These are phyloP conservation scores for Drosophila chauvacae DNA, from an alignment of 1,140 invertebrate species.

Conservation along the genomic window DNA sequence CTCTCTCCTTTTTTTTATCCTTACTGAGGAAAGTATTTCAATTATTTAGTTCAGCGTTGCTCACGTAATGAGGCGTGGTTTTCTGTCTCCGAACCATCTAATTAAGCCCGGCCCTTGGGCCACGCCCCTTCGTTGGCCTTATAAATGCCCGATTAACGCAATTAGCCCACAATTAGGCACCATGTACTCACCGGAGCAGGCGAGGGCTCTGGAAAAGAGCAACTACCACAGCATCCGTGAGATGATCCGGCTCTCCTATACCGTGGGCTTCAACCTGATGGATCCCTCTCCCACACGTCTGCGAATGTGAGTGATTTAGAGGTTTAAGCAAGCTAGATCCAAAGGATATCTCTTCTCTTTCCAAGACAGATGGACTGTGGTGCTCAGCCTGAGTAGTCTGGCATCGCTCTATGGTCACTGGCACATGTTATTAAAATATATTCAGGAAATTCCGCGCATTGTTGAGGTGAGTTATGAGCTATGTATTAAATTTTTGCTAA, in stretches of 20 bases:
- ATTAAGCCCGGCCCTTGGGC: constrained; percentile 32
- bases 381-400: constrained; percentile 50
- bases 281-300: constrained; percentile 50
- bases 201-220: constrained; percentile 29
- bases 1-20: background rate
- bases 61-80: constrained; percentile 69
- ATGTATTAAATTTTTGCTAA: background rate
- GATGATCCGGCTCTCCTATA: constrained; percentile 60
- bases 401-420: constrained; percentile 72
- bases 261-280: constrained; percentile 66
- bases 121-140: constrained; percentile 51
- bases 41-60: constrained; percentile 58
- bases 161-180: constrained; percentile 56
- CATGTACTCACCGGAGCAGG: constrained; percentile 62
- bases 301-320: constrained; percentile 37
- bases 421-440: constrained; percentile 50
- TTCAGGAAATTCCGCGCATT: constrained; percentile 60
- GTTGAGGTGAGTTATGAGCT: constrained; percentile 34
- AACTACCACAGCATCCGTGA: constrained; percentile 70
- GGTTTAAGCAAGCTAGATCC: rapidly evolving
- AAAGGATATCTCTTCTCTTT: background rate
- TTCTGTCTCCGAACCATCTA: constrained; percentile 35
- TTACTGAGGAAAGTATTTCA: constrained; percentile 31
- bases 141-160: constrained; percentile 61
- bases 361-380: constrained; percentile 52